Percentiles rank a stretch among this genome's conserved stretches.
Conservation (phyloP, 2,888 invertebrate genomes). For the Pardosa pseudoannulata region DNA sequence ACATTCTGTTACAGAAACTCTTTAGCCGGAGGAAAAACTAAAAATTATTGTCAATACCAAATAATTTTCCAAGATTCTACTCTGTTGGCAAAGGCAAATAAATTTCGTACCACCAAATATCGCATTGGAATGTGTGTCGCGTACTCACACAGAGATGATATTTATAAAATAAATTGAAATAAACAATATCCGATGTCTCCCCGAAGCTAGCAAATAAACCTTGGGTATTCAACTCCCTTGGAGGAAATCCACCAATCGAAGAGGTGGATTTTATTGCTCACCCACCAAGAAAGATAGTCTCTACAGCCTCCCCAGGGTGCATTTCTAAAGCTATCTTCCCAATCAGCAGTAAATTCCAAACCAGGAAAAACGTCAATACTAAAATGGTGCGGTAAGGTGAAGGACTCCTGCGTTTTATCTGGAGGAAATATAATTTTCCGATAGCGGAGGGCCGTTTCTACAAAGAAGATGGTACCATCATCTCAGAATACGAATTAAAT, state of each 20-base stretch:
- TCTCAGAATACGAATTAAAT: constrained; percentile 1
- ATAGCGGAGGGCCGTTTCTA: neutral
- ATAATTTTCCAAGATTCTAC: too few relatives aligned
- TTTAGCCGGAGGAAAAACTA: too few relatives aligned
- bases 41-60: too few relatives aligned
- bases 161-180: too few relatives aligned
- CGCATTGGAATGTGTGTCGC: too few relatives aligned
- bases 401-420: neutral
- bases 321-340: neutral
- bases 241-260: neutral
- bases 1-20: too few relatives aligned
- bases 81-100: too few relatives aligned
- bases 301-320: constrained; percentile 9
- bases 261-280: neutral
- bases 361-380: neutral
- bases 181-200: neutral
- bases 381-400: neutral
- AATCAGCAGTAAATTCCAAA: constrained; percentile 6
- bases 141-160: too few relatives aligned
- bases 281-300: constrained; percentile 35
- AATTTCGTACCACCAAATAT: too few relatives aligned
- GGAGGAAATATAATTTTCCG: neutral
- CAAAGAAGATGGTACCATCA: neutral
- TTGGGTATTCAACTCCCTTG: neutral
- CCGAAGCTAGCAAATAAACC: neutral